Percentiles rank a stretch among this genome's conserved stretches.
These are phyloP conservation scores for Erpornis zantholeuca DNA, from an alignment of 2,113 vertebrate genomes.

Conservation along the genomic window DNA sequence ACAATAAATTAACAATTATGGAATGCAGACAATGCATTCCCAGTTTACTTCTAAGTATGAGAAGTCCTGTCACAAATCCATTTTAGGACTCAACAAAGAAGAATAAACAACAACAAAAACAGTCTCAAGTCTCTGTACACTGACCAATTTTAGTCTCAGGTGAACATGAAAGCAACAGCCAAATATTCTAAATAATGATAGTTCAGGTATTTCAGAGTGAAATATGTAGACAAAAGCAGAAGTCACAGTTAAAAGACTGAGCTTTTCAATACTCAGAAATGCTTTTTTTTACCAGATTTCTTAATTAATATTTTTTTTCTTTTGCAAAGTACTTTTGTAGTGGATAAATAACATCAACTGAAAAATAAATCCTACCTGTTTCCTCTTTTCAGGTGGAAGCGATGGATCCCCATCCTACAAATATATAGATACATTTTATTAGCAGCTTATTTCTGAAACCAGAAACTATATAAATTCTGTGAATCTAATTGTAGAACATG, in stretches of 20 bases:
- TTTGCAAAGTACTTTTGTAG: neutral
- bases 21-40: neutral
- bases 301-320: neutral
- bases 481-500: neutral
- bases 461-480: neutral
- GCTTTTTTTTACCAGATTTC: neutral
- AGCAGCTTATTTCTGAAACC: neutral
- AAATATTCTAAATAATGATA: neutral
- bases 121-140: neutral
- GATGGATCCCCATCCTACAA: slow-evolving; percentile 93
- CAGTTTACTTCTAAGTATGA: neutral
- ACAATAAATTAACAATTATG: slow-evolving; percentile 23
- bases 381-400: slow-evolving; percentile 94
- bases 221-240: neutral
- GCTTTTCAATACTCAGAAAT: neutral
- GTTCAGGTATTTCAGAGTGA: neutral
- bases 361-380: slow-evolving; percentile 81
- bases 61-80: neutral
- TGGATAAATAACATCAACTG: neutral
- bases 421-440: slow-evolving; percentile 30
- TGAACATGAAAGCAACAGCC: neutral
- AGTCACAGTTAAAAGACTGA: neutral
- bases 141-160: neutral
- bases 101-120: neutral
- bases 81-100: neutral